Evolutionary conservation across 2,113 vertebrate genomes (phyloP), one percentile per base, ranked within the genome.

Genomic region (Rhabdornis inornatus): DNA sequence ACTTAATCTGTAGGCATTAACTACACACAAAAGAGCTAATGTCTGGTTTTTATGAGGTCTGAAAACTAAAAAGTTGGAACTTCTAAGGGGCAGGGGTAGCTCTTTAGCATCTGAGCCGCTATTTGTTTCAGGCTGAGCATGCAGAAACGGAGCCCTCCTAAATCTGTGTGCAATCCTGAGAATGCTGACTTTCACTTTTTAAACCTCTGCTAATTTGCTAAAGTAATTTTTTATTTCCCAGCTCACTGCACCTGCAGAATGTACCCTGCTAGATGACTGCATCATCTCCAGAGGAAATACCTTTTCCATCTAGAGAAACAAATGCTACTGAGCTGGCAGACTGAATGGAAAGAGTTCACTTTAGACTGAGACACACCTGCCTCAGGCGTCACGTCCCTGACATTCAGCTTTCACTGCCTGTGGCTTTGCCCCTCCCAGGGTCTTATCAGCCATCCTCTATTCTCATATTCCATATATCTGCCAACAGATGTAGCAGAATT

Each of bases 341-440:
- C 33, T 47, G 74, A 77, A 65, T 0, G 7, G 55, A 35, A 56
- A 52, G 66, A 81, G 63, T 59, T 94, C 39, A 20, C 55, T 83
- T 61, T 28, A 61, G 33, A 49, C 82, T 70, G 70, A 80, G 77
- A 89, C 66, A 83, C 39, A 74, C 50, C 70, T 79, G 89, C 83
- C 93, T 95, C 15, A 0, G 84, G 94, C 89, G 82, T 50, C 92
- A 57, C 3, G 2, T 85, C 85, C 71, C 42, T 91, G 94, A 95
- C 94, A 95, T 97, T 95, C 85, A 94, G 87, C n/a, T 91, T 88
- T 61, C 82, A 28, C 45, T 89, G 63, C 59, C 70, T 66, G 39
- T 50, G 87, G 75, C 75, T 91, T 80, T 85, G 66, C 70, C 66
- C 42, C 71, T 94, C 66, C 42, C 39, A 22, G 65, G 66, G 33